Conservation (phyloP, 2,888 invertebrate genomes). For the Nomada fucata region DNA sequence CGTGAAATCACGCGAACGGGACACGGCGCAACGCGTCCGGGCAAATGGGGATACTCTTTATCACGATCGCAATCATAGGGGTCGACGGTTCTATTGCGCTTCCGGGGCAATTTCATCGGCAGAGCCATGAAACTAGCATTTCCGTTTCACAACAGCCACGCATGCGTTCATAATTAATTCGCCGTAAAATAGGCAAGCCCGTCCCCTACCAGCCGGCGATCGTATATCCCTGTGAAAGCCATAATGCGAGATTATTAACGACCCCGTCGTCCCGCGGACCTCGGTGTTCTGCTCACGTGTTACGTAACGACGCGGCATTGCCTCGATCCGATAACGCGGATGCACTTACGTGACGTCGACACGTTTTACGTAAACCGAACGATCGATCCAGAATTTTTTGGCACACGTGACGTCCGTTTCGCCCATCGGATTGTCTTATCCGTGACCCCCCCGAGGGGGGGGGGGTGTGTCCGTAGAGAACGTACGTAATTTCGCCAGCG, state of each 20-base stretch:
- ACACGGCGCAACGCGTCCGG: background rate
- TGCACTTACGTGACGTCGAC: constrained; percentile 33
- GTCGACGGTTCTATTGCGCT: constrained; percentile 28
- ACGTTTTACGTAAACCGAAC: constrained; percentile 39
- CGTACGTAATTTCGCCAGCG: background rate
- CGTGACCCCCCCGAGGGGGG: too few species aligned
- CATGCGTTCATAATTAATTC: constrained; percentile 62
- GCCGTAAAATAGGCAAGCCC: constrained; percentile 51
- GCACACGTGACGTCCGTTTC: background rate
- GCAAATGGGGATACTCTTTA: constrained; percentile 22
- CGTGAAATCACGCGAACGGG: background rate
- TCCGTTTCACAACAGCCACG: constrained; percentile 20
- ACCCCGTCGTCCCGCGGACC: constrained; percentile 39
- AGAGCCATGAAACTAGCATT: constrained; percentile 21
- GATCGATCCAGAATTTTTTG: constrained; percentile 37
- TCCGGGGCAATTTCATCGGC: constrained; percentile 23
- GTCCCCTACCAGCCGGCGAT: constrained; percentile 32
- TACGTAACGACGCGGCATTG: constrained; percentile 45
- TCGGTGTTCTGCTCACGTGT: constrained; percentile 51
- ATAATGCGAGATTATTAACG: constrained; percentile 67
- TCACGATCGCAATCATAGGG: constrained; percentile 23
- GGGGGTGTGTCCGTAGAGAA: background rate
- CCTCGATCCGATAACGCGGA: constrained; percentile 42
- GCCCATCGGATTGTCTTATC: background rate
- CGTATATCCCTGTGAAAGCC: constrained; percentile 55